Evolutionary conservation across 1,140 invertebrate genomes (phyloP).

Genomic region (Heliconius himera): DNA sequence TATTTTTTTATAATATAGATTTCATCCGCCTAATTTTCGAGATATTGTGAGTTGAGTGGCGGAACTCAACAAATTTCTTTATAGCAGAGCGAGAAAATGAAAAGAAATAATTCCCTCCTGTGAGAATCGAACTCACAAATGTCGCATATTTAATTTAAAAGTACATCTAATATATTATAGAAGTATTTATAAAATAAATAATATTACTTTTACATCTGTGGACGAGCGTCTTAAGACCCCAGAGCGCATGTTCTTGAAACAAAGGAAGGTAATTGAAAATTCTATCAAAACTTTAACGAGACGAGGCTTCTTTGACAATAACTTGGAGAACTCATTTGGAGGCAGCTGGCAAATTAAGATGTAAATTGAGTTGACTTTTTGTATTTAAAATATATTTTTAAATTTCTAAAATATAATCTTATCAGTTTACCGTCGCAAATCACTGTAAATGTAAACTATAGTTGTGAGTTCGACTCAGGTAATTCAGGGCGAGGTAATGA

Average conservation of each 20-base stretch:
- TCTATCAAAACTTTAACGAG: slow-evolving; percentile 76
- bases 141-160: background rate
- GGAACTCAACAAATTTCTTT: too few species aligned
- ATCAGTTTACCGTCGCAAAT: too few species aligned
- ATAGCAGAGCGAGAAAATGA: too few species aligned
- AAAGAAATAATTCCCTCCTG: too few species aligned
- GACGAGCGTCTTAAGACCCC: slow-evolving; percentile 1
- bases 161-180: background rate
- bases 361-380: slow-evolving; percentile 27
- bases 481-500: too few species aligned
- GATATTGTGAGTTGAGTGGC: background rate
- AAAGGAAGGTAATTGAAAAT: slow-evolving; percentile 79
- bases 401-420: background rate
- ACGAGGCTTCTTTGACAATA: slow-evolving; percentile 45
- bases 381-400: background rate
- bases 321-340: slow-evolving; percentile 47
- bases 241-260: slow-evolving; percentile 59
- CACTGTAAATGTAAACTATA: too few species aligned
- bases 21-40: background rate
- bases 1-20: too few species aligned
- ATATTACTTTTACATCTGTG: background rate
- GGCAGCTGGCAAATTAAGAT: slow-evolving; percentile 42
- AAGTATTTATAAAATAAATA: background rate
- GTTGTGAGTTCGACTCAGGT: too few species aligned
- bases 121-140: background rate